Percentiles rank a stretch among this genome's conserved stretches.
Conservation (phyloP, 2,797 vertebrate genomes). For the Phrynocephalus guinanensis region DNA sequence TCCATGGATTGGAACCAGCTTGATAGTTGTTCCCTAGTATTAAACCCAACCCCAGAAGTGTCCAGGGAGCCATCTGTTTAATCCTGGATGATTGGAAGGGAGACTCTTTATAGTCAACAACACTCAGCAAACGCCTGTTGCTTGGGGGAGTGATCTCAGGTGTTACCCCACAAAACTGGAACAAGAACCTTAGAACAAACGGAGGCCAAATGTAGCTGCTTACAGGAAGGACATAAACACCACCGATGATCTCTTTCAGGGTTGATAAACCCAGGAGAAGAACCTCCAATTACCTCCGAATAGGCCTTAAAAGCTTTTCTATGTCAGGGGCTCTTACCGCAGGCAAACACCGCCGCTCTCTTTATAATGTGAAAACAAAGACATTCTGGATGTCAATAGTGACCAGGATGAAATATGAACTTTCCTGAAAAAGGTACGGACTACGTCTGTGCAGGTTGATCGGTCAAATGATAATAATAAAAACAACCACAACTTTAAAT, state of each 20-base stretch:
- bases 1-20: too few species aligned
- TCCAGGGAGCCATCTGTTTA: constrained; percentile 69
- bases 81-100: constrained; percentile 67
- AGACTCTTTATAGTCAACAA: constrained; percentile 62
- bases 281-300: background rate
- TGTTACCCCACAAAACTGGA: constrained; percentile 51
- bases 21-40: too few species aligned
- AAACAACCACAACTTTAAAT: background rate
- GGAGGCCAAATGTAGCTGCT: background rate
- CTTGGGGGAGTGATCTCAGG: constrained; percentile 13
- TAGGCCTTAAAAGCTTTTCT: background rate
- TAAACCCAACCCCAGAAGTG: too few species aligned
- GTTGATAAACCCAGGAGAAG: background rate
- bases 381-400: background rate
- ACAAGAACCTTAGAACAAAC: background rate
- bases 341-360: background rate
- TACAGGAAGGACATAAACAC: background rate
- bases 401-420: background rate
- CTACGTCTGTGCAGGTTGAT: background rate
- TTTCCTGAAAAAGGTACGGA: background rate
- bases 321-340: background rate
- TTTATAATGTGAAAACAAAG: background rate
- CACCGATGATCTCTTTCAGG: background rate
- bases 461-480: background rate
- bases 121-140: constrained; percentile 45